Evolutionary conservation across 2,113 vertebrate genomes (phyloP), one percentile per base, ranked within the genome.

Genomic region (Lampris megalopsis): DNA sequence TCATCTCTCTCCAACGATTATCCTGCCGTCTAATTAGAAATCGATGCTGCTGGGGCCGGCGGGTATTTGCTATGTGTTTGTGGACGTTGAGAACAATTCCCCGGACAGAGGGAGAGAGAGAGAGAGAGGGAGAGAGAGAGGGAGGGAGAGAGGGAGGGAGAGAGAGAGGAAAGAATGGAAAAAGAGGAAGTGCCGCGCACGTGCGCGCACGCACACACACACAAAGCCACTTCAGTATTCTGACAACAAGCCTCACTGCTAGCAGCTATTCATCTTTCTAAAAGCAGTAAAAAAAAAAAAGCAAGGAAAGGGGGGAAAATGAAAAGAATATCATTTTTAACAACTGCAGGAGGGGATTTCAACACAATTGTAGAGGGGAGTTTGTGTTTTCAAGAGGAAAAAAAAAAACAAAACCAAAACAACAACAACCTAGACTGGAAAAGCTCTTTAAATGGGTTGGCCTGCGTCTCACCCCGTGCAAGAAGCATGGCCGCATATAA

Each of bases 31-130:
- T 96, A 95, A 96, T 96, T 95, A 95, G 94, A 95, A 96, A 95
- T 96, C 95, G 90, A 96, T 96, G 93, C 82, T 70, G 92, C 88
- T 87, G 92, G 92, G 24, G 92, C 94, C 94, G 92, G 87, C 89
- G 95, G 94, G 94, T 95, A 93, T 95, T 94, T 95, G 94, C 95
- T 91, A 92, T 94, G 94, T 94, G 94, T 94, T 94, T 95, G 94
- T 95, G 94, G 95, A 95, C 93, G 94, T 92, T 94, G 94, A 94
- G 91, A 93, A 94, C 94, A 94, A 95, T 94, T 94, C 94, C 94
- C 92, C 83, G 90, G 93, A 94, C 91, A 91, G 89, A 88, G 77
- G 82, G 49, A 87, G 79, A 89, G 85, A 80, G 78, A 87, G 81
- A 90, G 87, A 85, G 59, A 82, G 58, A 68, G 68, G n/a, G n/a